Percentiles rank a stretch among this genome's conserved stretches.
phyloP scores from a whole-genome alignment of 1,140 invertebrate species.

The Parapsyche elsis region DNA sequence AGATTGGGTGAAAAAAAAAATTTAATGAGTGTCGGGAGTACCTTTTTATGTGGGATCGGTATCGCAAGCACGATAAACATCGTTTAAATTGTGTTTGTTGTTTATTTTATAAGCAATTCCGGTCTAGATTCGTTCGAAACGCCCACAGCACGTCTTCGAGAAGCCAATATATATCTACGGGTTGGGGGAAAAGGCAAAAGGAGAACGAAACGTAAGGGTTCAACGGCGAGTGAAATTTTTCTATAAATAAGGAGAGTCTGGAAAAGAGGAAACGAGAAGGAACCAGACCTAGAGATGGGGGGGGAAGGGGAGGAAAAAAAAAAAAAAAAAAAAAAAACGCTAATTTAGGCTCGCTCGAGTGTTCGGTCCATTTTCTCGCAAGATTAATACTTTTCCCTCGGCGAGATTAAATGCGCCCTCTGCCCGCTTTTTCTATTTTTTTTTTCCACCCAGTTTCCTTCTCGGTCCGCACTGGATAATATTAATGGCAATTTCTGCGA shows the following conservation, averaged over 20 bases:
- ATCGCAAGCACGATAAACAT: slow-evolving; percentile 4
- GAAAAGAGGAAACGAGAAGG: not conserved
- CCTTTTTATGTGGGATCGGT: not conserved
- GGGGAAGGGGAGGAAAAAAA: not conserved
- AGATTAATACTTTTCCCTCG: slow-evolving; percentile 32
- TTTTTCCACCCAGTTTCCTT: not conserved
- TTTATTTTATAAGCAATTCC: slow-evolving; percentile 32
- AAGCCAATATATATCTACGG: not conserved
- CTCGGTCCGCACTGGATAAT: not conserved
- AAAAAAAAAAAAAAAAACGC: slow-evolving; percentile 25
- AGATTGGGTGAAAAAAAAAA: too few species aligned
- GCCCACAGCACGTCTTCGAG: not conserved
- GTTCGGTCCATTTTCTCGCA: slow-evolving; percentile 28
- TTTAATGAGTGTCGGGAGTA: not conserved
- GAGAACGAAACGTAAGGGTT: slow-evolving; percentile 6
- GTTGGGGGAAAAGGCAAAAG: not conserved
- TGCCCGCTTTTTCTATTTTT: slow-evolving; percentile 1
- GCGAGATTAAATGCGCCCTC: slow-evolving; percentile 27
- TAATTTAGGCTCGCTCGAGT: slow-evolving; percentile 29
- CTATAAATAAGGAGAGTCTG: slow-evolving; percentile 4
- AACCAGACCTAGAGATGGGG: not conserved
- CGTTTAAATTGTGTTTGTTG: slow-evolving; percentile 32
- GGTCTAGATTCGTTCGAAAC: not conserved
- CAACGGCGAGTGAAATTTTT: slow-evolving; percentile 15
- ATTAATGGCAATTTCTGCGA: slow-evolving; percentile 10